phyloP scores from a whole-genome alignment of 2,113 vertebrate species.

The Malurus melanocephalus region DNA sequence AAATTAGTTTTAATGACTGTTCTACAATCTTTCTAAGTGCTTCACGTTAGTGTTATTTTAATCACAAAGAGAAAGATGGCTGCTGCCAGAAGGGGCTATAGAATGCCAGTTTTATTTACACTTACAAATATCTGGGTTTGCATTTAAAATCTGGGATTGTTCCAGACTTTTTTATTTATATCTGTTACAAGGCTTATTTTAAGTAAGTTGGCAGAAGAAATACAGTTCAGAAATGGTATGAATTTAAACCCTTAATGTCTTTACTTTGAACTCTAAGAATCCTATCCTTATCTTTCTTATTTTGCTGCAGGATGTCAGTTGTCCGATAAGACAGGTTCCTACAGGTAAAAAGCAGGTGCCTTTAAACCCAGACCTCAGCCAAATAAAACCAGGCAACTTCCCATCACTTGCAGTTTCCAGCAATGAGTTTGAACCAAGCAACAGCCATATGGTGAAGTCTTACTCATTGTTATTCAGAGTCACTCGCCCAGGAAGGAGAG shows the following conservation, averaged over 20 bases:
- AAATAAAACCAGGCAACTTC: constrained; percentile 91
- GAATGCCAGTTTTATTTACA: constrained; percentile 9
- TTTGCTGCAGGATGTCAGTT: constrained; percentile 92
- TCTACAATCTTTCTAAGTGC: background rate
- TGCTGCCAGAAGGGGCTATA: constrained; percentile 9
- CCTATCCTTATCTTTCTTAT: constrained; percentile 21
- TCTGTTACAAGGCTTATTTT: background rate
- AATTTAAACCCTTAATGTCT: background rate
- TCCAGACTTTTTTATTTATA: background rate
- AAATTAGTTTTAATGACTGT: constrained; percentile 37
- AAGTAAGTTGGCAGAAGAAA: background rate
- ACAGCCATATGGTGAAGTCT: constrained; percentile 99
- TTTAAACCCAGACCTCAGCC: constrained; percentile 97
- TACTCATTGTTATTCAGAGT: constrained; percentile 97
- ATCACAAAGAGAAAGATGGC: constrained; percentile 7
- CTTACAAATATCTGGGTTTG: background rate
- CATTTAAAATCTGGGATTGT: background rate
- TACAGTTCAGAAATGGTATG: background rate
- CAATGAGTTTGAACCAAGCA: constrained; percentile 98
- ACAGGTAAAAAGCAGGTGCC: constrained; percentile 99
- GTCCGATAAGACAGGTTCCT: constrained; percentile 98
- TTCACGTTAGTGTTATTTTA: constrained; percentile 17
- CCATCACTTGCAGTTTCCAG: constrained; percentile 95
- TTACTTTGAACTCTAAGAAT: background rate
- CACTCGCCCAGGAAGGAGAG: constrained; percentile 88